These are phyloP conservation scores for Lacerta agilis DNA, from an alignment of 2,797 vertebrate genomes.

Conservation along the genomic window DNA sequence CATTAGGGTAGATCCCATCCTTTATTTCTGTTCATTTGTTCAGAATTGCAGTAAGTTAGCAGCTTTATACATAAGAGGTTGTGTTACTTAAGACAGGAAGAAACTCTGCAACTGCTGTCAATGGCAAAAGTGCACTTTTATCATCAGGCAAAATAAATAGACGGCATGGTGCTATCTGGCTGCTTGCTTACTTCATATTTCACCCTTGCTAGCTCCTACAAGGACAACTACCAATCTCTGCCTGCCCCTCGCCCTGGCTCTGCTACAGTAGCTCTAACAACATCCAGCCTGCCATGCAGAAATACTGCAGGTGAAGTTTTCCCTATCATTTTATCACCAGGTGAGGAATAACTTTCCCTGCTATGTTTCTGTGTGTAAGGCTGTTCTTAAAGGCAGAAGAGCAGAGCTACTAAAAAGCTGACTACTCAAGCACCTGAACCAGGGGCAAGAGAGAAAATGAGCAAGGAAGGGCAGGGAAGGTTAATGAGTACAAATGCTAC, in stretches of 20 bases:
- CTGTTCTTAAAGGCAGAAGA: background rate
- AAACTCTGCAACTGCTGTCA: background rate
- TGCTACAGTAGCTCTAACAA: background rate
- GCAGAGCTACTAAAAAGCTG: background rate
- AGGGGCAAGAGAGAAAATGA: background rate
- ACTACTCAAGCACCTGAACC: background rate
- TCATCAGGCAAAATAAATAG: background rate
- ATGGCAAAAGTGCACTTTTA: background rate
- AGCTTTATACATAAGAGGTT: background rate
- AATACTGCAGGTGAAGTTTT: background rate
- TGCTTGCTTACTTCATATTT: background rate
- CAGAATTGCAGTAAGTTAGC: background rate
- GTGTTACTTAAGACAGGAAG: background rate
- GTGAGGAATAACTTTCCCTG: background rate
- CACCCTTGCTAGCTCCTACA: no score
- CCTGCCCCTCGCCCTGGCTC: background rate
- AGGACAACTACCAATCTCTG: background rate
- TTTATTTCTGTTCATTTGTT: background rate
- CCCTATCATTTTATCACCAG: background rate
- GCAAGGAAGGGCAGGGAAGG: slow-evolving; percentile 18
- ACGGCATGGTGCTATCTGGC: no score
- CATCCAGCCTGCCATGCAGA: background rate
- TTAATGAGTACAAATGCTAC: slow-evolving; percentile 46
- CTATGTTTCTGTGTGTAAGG: background rate
- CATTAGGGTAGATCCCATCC: background rate